These are phyloP conservation scores for Eidolon helvum DNA, from an alignment of 2,113 vertebrate genomes.

Conservation along the genomic window DNA sequence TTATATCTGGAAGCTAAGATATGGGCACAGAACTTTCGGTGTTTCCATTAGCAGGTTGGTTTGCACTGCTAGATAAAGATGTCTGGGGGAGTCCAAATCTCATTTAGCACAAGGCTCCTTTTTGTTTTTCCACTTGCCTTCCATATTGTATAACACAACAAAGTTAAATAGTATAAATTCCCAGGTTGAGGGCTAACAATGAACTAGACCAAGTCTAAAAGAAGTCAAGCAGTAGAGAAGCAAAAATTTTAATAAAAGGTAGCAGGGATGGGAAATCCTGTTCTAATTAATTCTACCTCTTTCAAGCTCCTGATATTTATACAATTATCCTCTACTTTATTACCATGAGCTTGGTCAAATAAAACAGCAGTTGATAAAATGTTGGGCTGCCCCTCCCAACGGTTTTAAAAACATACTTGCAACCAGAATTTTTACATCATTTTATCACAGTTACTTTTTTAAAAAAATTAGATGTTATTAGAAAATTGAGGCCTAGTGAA, in stretches of 20 bases:
- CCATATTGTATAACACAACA: constrained; percentile 12
- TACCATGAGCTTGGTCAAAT: background rate
- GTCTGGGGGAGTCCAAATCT: constrained; percentile 45
- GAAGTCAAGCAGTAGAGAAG: background rate
- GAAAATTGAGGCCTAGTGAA: background rate
- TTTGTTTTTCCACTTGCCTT: constrained; percentile 57
- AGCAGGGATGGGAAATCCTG: background rate
- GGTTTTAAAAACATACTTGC: background rate
- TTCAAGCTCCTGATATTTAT: background rate
- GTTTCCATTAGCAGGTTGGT: constrained; percentile 52
- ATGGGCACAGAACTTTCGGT: constrained; percentile 4
- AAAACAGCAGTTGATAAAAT: constrained; percentile 25
- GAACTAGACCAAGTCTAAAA: background rate
- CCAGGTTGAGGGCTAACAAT: background rate
- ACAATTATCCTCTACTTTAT: background rate
- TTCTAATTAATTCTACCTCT: constrained; percentile 28
- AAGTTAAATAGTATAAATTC: constrained; percentile 48
- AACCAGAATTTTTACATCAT: background rate
- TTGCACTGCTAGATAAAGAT: constrained; percentile 68
- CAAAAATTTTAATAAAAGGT: constrained; percentile 46
- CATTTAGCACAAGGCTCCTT: constrained; percentile 16
- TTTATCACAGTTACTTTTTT: background rate
- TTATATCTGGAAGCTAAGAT: constrained; percentile 59
- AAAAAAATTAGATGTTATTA: background rate
- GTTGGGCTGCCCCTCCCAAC: background rate